Percentiles rank a stretch among this genome's conserved stretches.
Conservation (phyloP, 2,113 vertebrate genomes). For the Rhegmatorhina hoffmannsi region DNA sequence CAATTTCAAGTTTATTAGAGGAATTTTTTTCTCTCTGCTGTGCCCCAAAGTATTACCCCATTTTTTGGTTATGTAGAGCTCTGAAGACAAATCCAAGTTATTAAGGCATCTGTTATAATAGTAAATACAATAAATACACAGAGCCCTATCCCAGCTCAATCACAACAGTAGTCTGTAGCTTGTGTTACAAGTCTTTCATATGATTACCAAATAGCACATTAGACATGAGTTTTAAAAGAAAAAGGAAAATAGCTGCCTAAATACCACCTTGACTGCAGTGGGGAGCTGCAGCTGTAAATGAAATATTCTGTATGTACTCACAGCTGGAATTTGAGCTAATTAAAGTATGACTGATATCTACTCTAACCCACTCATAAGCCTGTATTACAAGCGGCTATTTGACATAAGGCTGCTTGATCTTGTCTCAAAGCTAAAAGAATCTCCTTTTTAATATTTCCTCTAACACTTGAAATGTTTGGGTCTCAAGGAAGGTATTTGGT, state of each 20-base stretch:
- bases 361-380: not conserved
- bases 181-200: not conserved
- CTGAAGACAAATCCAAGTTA: not conserved
- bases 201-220: not conserved
- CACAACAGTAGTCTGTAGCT: not conserved
- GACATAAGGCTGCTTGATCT: conserved; percentile 27
- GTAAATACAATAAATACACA: not conserved
- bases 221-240: not conserved
- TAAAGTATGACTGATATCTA: conserved; percentile 5
- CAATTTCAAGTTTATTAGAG: not conserved
- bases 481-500: not conserved
- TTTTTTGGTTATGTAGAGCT: not conserved
- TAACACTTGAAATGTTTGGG: not conserved
- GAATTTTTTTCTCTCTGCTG: not conserved
- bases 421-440: conserved; percentile 7
- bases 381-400: conserved; percentile 8
- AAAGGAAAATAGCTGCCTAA: not conserved
- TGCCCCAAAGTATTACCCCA: not conserved
- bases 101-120: not conserved
- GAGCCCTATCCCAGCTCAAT: not conserved
- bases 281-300: not conserved
- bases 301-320: conserved; percentile 10
- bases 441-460: not conserved
- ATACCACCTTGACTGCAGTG: not conserved
- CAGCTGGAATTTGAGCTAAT: conserved; percentile 30